Conservation (phyloP, 2,888 invertebrate species). For the Mactromeris polynyma region DNA sequence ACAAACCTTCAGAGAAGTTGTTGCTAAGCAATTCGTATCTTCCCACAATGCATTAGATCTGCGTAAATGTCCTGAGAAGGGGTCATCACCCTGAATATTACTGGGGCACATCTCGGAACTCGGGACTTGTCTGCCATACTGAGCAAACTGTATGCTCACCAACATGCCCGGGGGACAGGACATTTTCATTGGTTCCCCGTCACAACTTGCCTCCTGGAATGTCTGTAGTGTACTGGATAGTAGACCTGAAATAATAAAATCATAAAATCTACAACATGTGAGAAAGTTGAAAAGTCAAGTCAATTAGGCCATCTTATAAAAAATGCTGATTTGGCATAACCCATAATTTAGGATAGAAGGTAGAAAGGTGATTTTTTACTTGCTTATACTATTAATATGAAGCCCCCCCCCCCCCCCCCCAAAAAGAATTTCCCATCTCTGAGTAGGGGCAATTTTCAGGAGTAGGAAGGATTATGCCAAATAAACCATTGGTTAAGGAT, state of each 20-base stretch:
- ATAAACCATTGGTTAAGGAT: too few relatives aligned
- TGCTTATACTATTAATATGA: too few relatives aligned
- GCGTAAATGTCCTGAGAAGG: constrained; percentile 31
- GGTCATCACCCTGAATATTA: constrained; percentile 54
- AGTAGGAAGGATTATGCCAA: too few relatives aligned
- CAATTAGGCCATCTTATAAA: too few relatives aligned
- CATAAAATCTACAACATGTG: too few relatives aligned
- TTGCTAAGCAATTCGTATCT: constrained; percentile 83
- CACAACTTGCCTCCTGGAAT: constrained; percentile 96
- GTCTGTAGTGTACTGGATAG: constrained; percentile 96
- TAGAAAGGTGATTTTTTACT: too few relatives aligned
- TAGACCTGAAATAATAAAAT: constrained; percentile 90
- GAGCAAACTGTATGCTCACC: constrained; percentile 96
- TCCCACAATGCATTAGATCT: constrained; percentile 69
- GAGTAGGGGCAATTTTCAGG: too few relatives aligned
- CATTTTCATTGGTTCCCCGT: constrained; percentile 94
- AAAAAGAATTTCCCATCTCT: too few relatives aligned
- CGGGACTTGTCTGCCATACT: constrained; percentile 92
- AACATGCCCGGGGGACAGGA: constrained; percentile 96
- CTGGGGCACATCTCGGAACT: constrained; percentile 84
- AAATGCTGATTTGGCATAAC: too few relatives aligned
- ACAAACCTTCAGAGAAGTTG: constrained; percentile 81
- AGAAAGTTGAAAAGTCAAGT: too few relatives aligned
- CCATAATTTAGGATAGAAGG: too few relatives aligned
- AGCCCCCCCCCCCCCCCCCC: too few relatives aligned